Conservation (phyloP, 1,140 invertebrate species). For the Wasmannia auropunctata region DNA sequence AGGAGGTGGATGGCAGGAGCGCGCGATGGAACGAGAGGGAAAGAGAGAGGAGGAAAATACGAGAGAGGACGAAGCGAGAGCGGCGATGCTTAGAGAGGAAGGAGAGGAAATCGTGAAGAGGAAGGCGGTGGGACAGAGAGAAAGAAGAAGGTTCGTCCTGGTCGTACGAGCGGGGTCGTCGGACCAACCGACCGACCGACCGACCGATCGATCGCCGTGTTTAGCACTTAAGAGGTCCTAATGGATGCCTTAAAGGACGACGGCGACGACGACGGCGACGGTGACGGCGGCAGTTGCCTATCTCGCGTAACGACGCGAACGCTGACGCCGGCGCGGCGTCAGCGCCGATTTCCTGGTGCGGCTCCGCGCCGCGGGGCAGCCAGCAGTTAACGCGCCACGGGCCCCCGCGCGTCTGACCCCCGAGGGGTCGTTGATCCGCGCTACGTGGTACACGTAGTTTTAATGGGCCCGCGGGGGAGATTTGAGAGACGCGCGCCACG, state of each 20-base stretch:
- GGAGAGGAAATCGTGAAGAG: slow-evolving; percentile 7
- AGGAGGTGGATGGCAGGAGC: neutral
- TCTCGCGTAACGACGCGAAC: slow-evolving; percentile 47
- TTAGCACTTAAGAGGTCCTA: slow-evolving; percentile 71
- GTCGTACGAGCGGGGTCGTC: slow-evolving; percentile 57
- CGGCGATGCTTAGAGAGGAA: slow-evolving; percentile 1
- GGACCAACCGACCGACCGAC: slow-evolving; percentile 59
- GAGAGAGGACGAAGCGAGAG: slow-evolving; percentile 20
- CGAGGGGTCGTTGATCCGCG: slow-evolving; percentile 69
- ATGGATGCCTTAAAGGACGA: slow-evolving; percentile 71
- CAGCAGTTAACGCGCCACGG: slow-evolving; percentile 65
- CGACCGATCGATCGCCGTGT: slow-evolving; percentile 58
- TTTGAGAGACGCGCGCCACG: slow-evolving; percentile 64
- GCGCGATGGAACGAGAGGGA: neutral
- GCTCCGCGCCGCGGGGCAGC: slow-evolving; percentile 56
- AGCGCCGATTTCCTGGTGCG: slow-evolving; percentile 72
- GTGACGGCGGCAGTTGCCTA: slow-evolving; percentile 43
- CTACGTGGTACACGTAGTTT: slow-evolving; percentile 67
- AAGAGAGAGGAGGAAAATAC: neutral
- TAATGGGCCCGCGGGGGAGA: slow-evolving; percentile 66
- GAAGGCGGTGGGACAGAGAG: slow-evolving; percentile 3
- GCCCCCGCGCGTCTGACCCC: slow-evolving; percentile 62
- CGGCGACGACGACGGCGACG: neutral
- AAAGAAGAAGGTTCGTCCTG: slow-evolving; percentile 39
- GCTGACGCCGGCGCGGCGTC: too few species aligned